Evolutionary conservation across 2,797 vertebrate genomes (phyloP).

Genomic region (Lates japonicus): DNA sequence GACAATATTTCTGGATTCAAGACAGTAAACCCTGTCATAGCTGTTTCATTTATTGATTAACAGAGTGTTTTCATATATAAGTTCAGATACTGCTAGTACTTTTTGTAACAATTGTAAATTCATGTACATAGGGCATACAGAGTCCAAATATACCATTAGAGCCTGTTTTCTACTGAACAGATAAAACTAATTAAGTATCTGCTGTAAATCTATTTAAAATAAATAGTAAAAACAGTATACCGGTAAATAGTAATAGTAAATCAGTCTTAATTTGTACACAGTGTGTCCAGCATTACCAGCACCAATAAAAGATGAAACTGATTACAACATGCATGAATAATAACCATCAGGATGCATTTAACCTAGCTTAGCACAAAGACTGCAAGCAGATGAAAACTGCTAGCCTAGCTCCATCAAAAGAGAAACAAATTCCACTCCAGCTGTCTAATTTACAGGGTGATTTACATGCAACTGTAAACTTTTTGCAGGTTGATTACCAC

Average conservation of each 20-base stretch:
- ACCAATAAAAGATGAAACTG: too few species aligned
- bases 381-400: too few species aligned
- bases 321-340: too few species aligned
- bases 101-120: background rate
- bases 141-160: too few species aligned
- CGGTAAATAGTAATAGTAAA: too few species aligned
- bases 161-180: background rate
- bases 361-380: background rate
- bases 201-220: background rate
- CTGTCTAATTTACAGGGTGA: background rate
- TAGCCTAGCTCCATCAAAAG: too few species aligned
- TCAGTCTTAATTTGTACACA: too few species aligned
- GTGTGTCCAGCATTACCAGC: too few species aligned
- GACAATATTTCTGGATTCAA: too few species aligned
- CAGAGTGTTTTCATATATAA: background rate
- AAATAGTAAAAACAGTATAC: too few species aligned
- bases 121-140: background rate
- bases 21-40: too few species aligned
- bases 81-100: background rate
- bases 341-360: background rate
- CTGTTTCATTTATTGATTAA: background rate
- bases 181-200: background rate
- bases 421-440: background rate
- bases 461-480: too few species aligned
- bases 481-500: background rate